A percentile compares a stretch with the other conserved stretches of the same genome.
phyloP scores from a whole-genome alignment of 1,140 invertebrate species.

The Anadara kagoshimensis region DNA sequence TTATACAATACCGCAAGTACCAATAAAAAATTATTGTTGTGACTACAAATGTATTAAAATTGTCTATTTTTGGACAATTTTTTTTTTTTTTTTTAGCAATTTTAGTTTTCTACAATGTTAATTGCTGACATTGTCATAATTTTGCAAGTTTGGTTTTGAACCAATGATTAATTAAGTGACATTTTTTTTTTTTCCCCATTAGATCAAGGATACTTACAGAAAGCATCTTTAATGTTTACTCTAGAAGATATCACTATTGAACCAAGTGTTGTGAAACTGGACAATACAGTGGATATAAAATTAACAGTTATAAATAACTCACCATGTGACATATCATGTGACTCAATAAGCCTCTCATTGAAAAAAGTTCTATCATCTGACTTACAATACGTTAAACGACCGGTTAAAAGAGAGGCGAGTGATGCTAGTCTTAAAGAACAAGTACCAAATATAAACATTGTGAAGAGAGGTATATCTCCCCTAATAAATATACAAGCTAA shows the following conservation, averaged over 20 bases:
- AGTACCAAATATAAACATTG: slow-evolving; percentile 50
- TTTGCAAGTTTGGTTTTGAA: not conserved
- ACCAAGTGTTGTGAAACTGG: slow-evolving; percentile 73
- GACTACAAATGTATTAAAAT: no score
- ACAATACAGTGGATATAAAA: slow-evolving; percentile 78
- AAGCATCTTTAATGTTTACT: slow-evolving; percentile 44
- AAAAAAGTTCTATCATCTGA: slow-evolving; percentile 17
- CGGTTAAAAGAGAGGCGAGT: slow-evolving; percentile 46
- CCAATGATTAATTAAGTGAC: not conserved
- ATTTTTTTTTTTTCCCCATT: not conserved
- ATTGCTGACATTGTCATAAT: not conserved
- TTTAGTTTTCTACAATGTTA: no score
- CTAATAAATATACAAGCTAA: slow-evolving; percentile 82
- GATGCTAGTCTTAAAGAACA: slow-evolving; percentile 46
- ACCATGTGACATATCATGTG: slow-evolving; percentile 63
- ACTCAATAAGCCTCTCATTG: slow-evolving; percentile 49
- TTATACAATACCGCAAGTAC: no score
- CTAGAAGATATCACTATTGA: slow-evolving; percentile 19
- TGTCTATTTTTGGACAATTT: no score
- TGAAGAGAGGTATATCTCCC: slow-evolving; percentile 45
- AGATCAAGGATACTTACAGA: slow-evolving; percentile 25
- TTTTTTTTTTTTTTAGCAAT: no score
- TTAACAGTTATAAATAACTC: slow-evolving; percentile 78
- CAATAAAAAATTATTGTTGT: no score
- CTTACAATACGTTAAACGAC: slow-evolving; percentile 25